phyloP scores from a whole-genome alignment of 1,140 invertebrate genomes.

The Akabosia matsudoensis region DNA sequence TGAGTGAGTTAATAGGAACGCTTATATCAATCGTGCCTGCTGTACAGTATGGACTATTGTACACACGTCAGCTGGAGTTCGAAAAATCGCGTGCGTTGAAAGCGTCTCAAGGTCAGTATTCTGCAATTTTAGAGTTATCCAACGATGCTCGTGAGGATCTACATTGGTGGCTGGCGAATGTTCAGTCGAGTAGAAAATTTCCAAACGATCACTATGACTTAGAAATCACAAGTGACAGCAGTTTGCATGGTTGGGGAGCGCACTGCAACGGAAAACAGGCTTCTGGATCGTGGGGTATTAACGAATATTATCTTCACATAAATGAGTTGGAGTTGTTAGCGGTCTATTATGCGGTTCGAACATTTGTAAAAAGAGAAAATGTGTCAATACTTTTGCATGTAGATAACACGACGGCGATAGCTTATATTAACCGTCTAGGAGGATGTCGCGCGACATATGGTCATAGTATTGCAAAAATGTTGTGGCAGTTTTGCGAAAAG shows the following conservation, averaged over 20 bases:
- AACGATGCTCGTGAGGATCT: not conserved
- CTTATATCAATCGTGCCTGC: slow-evolving; percentile 23
- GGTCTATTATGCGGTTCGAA: not conserved
- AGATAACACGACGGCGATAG: not conserved
- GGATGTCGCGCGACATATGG: not conserved
- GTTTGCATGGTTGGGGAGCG: not conserved
- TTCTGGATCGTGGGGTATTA: not conserved
- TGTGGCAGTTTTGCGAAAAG: slow-evolving; percentile 4
- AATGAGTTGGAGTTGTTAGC: slow-evolving; percentile 14
- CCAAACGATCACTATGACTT: not conserved
- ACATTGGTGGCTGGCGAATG: not conserved
- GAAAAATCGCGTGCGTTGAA: not conserved
- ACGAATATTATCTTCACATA: not conserved
- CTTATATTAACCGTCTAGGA: slow-evolving; percentile 22
- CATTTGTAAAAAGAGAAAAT: not conserved
- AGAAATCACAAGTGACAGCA: not conserved
- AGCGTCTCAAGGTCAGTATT: not conserved
- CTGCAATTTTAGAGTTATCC: not conserved
- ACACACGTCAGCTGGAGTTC: slow-evolving; percentile 26
- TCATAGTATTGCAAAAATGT: not conserved
- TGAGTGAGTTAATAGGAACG: slow-evolving; percentile 27
- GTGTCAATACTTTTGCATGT: not conserved
- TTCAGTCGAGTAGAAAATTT: not conserved
- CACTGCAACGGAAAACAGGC: not conserved
- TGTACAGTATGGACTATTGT: slow-evolving; percentile 27